phyloP scores from a whole-genome alignment of 2,888 invertebrate species.

The Cryptocephalus primarius region DNA sequence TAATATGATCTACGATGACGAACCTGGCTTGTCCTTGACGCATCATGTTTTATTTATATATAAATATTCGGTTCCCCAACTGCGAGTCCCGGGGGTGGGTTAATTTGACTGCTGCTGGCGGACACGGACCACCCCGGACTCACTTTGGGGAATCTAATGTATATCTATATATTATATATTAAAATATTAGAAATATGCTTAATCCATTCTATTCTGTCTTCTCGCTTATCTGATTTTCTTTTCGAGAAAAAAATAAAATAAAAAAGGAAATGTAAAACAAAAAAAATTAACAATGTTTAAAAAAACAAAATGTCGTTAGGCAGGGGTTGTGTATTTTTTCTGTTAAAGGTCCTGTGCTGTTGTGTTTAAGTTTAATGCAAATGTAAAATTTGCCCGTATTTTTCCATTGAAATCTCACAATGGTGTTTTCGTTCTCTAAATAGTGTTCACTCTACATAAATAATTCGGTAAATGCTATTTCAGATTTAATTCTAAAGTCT shows the following conservation, averaged over 20 bases:
- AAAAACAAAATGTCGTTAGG: conserved; percentile 33
- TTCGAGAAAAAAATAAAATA: conserved; percentile 28
- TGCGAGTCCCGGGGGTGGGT: neutral
- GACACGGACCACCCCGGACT: neutral
- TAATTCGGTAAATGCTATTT: neutral
- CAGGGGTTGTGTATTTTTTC: conserved; percentile 33
- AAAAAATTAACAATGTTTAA: conserved; percentile 28
- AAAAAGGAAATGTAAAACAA: conserved; percentile 31
- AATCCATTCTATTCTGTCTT: conserved; percentile 34
- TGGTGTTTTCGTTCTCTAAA: neutral
- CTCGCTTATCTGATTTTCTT: conserved; percentile 28
- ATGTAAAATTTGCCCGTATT: neutral
- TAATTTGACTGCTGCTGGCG: too few species aligned
- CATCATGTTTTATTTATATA: conserved; percentile 28
- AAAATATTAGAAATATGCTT: conserved; percentile 34
- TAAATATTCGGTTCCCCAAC: neutral
- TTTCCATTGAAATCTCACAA: too few species aligned
- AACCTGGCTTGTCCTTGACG: conserved; percentile 38
- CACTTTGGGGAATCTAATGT: conserved; percentile 29
- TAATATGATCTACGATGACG: conserved; percentile 37
- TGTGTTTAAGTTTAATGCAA: neutral
- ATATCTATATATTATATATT: conserved; percentile 34
- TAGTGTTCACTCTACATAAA: neutral
- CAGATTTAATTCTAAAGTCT: neutral
- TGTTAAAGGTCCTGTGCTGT: conserved; percentile 1